Conservation (phyloP, 2,888 invertebrate species). For the Pseudococcus longispinus region DNA sequence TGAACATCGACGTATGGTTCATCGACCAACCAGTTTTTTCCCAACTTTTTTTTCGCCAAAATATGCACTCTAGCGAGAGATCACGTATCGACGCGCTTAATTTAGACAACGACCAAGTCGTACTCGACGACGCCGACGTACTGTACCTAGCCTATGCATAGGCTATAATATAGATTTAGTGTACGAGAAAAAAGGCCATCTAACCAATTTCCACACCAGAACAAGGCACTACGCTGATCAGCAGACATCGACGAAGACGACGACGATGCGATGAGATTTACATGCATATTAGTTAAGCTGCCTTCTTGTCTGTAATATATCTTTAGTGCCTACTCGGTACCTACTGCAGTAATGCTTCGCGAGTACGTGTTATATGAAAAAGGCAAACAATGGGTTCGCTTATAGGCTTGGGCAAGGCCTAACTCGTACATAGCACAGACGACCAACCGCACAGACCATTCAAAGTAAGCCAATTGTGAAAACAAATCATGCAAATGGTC, state of each 20-base stretch:
- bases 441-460: not conserved
- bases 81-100: constrained; percentile 44
- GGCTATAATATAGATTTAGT: too few species aligned
- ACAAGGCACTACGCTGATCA: not conserved
- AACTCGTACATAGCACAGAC: not conserved
- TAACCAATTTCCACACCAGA: not conserved
- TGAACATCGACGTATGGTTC: not conserved
- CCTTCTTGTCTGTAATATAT: not conserved
- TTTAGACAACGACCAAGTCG: not conserved
- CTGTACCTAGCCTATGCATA: too few species aligned
- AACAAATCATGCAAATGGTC: constrained; percentile 16
- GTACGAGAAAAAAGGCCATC: constrained; percentile 7
- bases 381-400: constrained; percentile 34
- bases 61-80: not conserved
- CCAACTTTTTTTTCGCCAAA: not conserved
- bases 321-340: not conserved
- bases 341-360: not conserved
- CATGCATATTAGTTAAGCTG: constrained; percentile 30
- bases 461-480: constrained; percentile 2
- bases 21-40: not conserved
- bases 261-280: not conserved
- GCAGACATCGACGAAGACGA: not conserved
- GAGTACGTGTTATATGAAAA: constrained; percentile 13
- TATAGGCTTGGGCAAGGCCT: not conserved
- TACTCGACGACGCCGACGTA: not conserved